Base-by-base conservation (phyloP, 1,140 invertebrate species). In the Choristoneura fumiferana region DNA sequence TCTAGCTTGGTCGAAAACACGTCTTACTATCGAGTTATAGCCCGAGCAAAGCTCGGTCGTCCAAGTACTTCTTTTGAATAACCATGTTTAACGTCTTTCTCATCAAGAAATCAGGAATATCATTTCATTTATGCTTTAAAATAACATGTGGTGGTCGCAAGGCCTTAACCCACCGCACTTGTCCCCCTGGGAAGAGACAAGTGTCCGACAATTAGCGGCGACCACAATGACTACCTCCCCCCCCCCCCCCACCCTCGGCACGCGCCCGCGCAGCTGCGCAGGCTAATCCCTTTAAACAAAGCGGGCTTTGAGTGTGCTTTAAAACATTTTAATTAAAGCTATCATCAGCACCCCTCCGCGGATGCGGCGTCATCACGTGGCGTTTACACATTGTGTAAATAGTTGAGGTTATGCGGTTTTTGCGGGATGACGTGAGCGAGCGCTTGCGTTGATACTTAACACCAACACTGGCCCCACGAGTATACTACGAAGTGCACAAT, bases 131-230 rank as follows among this genome's bases (percentile, higher is more conserved):
- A n/a, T n/a, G n/a, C n/a, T n/a, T n/a, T n/a, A n/a, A n/a, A n/a
- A n/a, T n/a, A n/a, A n/a, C n/a, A n/a, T n/a, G n/a, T n/a, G n/a
- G 43, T 49, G 17, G 18, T 22, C 43, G 22, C 8, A 2, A 17
- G 10, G 4, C 43, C 43, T 49, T 49, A 49, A 1, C 40, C 9
- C 40, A 10, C 18, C 12, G 12, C 43, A 49, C 43, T 49, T 49
- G 43, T 49, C n/a, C 43, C 40, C 10, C 43, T 49, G 43, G 43
- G 43, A 49, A 49, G 43, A 15, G 43, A 49, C 43, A 49, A 49
- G 43, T 49, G 43, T 49, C 43, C 43, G 12, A 49, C 43, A 49
- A 49, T 49, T 49, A 49, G 22, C 43, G 10, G 43, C 43, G 43
- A 49, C 43, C 43, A 49, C 43, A 43, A 18, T 43, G 40, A 43